phyloP scores from a whole-genome alignment of 2,888 invertebrate species.

The Caenorhabditis zanzibari region DNA sequence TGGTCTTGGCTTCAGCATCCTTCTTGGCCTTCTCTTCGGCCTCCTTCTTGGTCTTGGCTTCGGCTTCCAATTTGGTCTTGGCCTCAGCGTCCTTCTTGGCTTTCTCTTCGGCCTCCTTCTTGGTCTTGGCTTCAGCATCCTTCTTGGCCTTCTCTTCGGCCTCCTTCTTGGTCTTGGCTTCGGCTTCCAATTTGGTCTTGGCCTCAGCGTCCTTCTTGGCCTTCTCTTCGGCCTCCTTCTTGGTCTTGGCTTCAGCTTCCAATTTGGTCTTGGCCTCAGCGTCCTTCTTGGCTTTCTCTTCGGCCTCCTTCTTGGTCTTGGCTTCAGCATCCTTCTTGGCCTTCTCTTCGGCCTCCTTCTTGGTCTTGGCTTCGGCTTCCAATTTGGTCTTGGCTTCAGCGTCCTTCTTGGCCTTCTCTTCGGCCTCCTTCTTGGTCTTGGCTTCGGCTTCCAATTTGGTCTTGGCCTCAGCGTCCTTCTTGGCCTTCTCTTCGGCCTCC shows the following conservation, averaged over 20 bases:
- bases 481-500: constrained; percentile 6
- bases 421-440: constrained; percentile 21
- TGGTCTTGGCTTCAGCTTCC: constrained; percentile 24
- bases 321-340: constrained; percentile 33
- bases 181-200: constrained; percentile 32
- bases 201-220: constrained; percentile 24
- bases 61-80: constrained; percentile 7
- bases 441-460: constrained; percentile 39
- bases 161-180: constrained; percentile 27
- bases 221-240: constrained; percentile 12
- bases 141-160: constrained; percentile 42
- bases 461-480: constrained; percentile 25
- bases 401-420: background rate
- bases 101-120: constrained; percentile 27
- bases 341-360: constrained; percentile 4
- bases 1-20: constrained; percentile 24
- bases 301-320: constrained; percentile 25
- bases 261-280: constrained; percentile 20
- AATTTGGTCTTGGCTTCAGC: constrained; percentile 8
- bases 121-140: constrained; percentile 21
- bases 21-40: constrained; percentile 37
- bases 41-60: constrained; percentile 15
- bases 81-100: constrained; percentile 25
- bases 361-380: constrained; percentile 5
- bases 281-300: constrained; percentile 23